A percentile compares a stretch with the other conserved stretches of the same genome.
These are phyloP conservation scores for Engraulis encrasicolus DNA, from an alignment of 2,113 vertebrate genomes.

Conservation along the genomic window DNA sequence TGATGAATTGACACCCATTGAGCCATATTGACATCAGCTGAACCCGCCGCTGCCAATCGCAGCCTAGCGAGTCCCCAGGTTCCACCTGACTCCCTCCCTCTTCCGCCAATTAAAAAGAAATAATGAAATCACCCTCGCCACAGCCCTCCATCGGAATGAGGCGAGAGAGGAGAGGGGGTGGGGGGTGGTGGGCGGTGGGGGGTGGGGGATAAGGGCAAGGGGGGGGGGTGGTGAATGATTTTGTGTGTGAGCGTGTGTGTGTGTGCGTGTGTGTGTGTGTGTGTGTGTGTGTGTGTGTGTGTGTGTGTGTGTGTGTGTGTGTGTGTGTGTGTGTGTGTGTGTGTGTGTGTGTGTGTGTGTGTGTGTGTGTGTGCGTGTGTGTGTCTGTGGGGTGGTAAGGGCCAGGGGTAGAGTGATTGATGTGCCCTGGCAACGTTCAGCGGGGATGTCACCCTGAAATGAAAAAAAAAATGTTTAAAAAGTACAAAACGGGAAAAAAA, in stretches of 20 bases:
- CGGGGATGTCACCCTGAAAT: conserved; percentile 16
- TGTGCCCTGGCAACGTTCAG: conserved; percentile 59
- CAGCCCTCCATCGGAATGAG: conserved; percentile 72
- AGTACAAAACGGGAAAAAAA: no score
- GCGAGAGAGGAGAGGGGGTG: conserved; percentile 51
- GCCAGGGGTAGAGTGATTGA: conserved; percentile 56
- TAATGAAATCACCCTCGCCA: conserved; percentile 79
- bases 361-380: no score
- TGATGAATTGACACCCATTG: conserved; percentile 78
- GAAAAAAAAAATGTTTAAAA: background rate
- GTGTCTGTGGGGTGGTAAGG: conserved; percentile 66
- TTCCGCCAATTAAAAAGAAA: conserved; percentile 79
- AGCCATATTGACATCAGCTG: conserved; percentile 74
- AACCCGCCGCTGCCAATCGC: conserved; percentile 48
- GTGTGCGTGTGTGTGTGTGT: no score
- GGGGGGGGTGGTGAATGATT: no score
- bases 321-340: no score
- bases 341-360: no score
- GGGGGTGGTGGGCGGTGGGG: conserved; percentile 77
- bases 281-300: no score
- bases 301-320: no score
- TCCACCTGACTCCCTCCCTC: conserved; percentile 53
- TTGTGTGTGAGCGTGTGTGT: no score
- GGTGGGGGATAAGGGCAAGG: conserved; percentile 62
- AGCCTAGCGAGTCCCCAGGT: conserved; percentile 52